These are phyloP conservation scores for Rhinolophus ferrumequinum DNA, from an alignment of 2,113 vertebrate species.

Conservation along the genomic window DNA sequence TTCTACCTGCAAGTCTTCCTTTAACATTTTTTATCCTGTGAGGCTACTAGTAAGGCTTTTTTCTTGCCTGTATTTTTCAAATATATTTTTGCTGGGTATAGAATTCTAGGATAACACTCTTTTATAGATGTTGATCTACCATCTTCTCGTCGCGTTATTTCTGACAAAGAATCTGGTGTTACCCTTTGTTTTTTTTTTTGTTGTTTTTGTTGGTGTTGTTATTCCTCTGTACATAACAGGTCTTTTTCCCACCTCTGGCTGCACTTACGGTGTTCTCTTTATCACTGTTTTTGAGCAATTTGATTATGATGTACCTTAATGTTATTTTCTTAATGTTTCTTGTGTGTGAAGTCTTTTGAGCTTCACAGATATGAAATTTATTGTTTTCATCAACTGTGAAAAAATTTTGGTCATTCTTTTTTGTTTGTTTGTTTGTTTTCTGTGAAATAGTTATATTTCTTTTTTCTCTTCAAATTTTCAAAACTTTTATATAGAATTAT, in stretches of 20 bases:
- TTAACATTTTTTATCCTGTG: not conserved
- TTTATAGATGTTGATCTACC: not conserved
- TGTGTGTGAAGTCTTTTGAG: not conserved
- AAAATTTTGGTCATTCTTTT: not conserved
- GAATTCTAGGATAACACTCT: not conserved
- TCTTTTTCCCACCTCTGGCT: not conserved
- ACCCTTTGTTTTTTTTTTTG: not conserved
- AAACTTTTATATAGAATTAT: not conserved
- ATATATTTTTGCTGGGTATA: not conserved
- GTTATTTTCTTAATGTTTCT: not conserved
- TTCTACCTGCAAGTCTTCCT: not conserved
- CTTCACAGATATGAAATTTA: not conserved
- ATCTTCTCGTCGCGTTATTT: not conserved
- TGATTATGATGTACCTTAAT: not conserved
- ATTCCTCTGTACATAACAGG: not conserved
- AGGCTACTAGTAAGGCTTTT: not conserved
- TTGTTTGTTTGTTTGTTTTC: not conserved
- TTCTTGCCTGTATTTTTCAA: slow-evolving; percentile 18
- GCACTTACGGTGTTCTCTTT: not conserved
- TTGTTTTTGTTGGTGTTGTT: not conserved
- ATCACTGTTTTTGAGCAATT: not conserved
- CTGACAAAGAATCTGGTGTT: not conserved
- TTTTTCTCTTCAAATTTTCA: not conserved
- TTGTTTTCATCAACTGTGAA: not conserved
- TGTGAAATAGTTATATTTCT: not conserved